A percentile compares a stretch with the other conserved stretches of the same genome.
These are phyloP conservation scores for Drosophila athabasca DNA, from an alignment of 1,140 invertebrate genomes.

Conservation along the genomic window DNA sequence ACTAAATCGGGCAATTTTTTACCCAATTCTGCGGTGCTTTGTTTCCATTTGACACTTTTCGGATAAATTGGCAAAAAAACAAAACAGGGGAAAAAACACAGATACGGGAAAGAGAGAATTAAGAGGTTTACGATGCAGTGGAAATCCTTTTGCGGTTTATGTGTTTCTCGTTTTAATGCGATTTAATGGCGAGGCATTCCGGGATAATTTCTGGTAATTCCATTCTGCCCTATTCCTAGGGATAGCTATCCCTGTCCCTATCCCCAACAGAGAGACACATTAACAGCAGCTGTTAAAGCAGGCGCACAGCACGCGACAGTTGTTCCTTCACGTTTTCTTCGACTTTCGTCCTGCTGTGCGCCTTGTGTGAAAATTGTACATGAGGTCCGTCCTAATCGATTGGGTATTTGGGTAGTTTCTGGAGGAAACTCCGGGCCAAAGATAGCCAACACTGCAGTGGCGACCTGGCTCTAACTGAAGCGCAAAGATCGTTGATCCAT, in stretches of 20 bases:
- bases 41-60: conserved; percentile 45
- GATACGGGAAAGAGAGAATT: conserved; percentile 22
- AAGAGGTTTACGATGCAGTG: conserved; percentile 55
- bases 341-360: conserved; percentile 40
- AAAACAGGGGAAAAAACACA: conserved; percentile 7
- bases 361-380: conserved; percentile 28
- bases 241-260: background rate
- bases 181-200: conserved; percentile 48
- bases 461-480: conserved; percentile 44
- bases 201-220: conserved; percentile 29
- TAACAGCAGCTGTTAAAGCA: conserved; percentile 59
- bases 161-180: conserved; percentile 62
- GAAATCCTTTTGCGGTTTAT: conserved; percentile 55
- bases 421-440: conserved; percentile 23
- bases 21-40: conserved; percentile 61
- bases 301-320: conserved; percentile 69
- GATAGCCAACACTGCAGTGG: conserved; percentile 9
- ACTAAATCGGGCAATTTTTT: conserved; percentile 78
- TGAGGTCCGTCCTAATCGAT: conserved; percentile 54
- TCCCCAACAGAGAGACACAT: conserved; percentile 27
- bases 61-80: conserved; percentile 44
- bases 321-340: conserved; percentile 33
- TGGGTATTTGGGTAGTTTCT: conserved; percentile 22
- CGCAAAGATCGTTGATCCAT: conserved; percentile 75
- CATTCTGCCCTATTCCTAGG: background rate